Conservation (phyloP, 2,888 invertebrate species). For the Drosophila anomelani region DNA sequence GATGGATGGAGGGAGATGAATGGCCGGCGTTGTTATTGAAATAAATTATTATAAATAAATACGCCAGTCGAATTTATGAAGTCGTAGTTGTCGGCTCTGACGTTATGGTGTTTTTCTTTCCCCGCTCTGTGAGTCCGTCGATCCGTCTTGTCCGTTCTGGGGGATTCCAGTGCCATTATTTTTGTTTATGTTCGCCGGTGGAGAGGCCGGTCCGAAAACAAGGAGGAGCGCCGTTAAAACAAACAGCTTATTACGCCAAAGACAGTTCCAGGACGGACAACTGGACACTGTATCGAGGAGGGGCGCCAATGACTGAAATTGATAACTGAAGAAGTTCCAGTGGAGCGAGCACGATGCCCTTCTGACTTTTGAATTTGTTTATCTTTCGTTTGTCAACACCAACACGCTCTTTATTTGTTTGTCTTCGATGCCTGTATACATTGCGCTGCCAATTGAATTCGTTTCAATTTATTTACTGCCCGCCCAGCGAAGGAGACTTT, state of each 20-base stretch:
- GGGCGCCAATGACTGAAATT: slow-evolving; percentile 67
- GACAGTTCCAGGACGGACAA: slow-evolving; percentile 39
- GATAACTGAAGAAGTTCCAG: slow-evolving; percentile 63
- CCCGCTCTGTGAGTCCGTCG: slow-evolving; percentile 10
- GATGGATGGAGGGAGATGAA: slow-evolving; percentile 46
- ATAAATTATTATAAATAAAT: slow-evolving; percentile 82
- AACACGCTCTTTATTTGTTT: slow-evolving; percentile 68
- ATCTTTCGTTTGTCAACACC: slow-evolving; percentile 73
- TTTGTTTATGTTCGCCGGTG: slow-evolving; percentile 67
- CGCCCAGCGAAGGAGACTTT: slow-evolving; percentile 42
- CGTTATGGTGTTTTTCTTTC: slow-evolving; percentile 54
- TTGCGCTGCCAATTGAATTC: slow-evolving; percentile 76
- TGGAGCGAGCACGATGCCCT: slow-evolving; percentile 40
- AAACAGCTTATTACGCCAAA: slow-evolving; percentile 81
- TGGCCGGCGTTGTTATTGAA: slow-evolving; percentile 73
- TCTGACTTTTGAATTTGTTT: slow-evolving; percentile 70
- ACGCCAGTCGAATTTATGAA: slow-evolving; percentile 79
- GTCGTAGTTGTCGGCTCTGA: slow-evolving; percentile 67
- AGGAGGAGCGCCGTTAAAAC: slow-evolving; percentile 72
- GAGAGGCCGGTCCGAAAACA: slow-evolving; percentile 29
- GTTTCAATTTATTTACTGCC: slow-evolving; percentile 78
- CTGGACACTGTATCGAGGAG: slow-evolving; percentile 13
- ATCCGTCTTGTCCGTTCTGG: slow-evolving; percentile 29
- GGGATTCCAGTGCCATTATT: slow-evolving; percentile 68
- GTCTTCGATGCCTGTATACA: slow-evolving; percentile 70